phyloP scores from a whole-genome alignment of 2,888 invertebrate genomes.

The Muschampia plurimacula region DNA sequence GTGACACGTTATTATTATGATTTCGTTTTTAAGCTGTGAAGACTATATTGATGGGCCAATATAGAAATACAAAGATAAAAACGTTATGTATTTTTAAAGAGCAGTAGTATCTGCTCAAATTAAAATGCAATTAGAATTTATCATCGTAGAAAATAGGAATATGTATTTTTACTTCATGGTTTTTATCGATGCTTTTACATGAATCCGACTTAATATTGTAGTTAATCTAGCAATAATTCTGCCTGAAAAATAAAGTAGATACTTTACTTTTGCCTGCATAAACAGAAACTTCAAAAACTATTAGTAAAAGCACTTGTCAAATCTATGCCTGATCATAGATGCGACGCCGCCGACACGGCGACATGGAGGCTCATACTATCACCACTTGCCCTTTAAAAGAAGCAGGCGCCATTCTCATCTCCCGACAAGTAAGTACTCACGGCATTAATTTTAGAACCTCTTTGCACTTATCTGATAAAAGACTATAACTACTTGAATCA shows the following conservation, averaged over 20 bases:
- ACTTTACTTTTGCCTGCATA: background rate
- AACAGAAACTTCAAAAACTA: conserved; percentile 6
- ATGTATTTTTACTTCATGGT: too few relatives aligned
- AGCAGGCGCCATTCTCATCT: background rate
- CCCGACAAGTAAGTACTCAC: background rate
- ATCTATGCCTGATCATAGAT: conserved; percentile 2
- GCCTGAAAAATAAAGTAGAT: background rate
- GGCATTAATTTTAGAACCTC: conserved; percentile 47
- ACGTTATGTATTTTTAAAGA: too few relatives aligned
- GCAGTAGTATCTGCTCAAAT: too few relatives aligned
- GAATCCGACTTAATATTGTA: too few relatives aligned
- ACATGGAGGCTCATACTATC: conserved; percentile 7
- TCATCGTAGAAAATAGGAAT: too few relatives aligned
- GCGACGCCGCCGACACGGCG: conserved; percentile 8
- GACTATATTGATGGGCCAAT: too few relatives aligned
- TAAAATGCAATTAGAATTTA: too few relatives aligned
- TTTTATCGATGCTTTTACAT: too few relatives aligned
- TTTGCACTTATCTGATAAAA: conserved; percentile 33
- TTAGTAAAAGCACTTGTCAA: conserved; percentile 14
- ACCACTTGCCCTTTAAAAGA: background rate
- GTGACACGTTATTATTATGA: too few relatives aligned
- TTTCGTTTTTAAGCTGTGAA: too few relatives aligned
- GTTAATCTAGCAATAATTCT: too few relatives aligned
- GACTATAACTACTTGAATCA: background rate
- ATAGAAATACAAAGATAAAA: too few relatives aligned